Percentiles rank a stretch among this genome's conserved stretches.
These are phyloP conservation scores for Stenopsyche tienmushanensis DNA, from an alignment of 1,140 invertebrate species.

Conservation along the genomic window DNA sequence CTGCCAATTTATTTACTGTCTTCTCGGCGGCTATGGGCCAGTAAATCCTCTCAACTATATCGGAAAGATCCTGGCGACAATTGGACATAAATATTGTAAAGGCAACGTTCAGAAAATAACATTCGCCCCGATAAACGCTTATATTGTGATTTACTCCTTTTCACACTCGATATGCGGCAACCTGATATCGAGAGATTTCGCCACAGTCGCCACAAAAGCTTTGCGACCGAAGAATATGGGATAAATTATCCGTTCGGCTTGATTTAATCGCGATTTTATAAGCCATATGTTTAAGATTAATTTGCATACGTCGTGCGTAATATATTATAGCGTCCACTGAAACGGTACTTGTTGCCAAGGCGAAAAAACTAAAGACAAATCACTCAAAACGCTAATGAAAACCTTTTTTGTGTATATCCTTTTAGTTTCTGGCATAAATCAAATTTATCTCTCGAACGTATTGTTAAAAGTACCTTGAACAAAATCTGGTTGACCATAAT, in stretches of 20 bases:
- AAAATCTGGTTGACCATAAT: too few species aligned
- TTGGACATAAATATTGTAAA: constrained; percentile 26
- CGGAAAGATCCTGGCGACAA: constrained; percentile 19
- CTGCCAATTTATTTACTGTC: constrained; percentile 41
- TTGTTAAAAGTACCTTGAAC: too few species aligned
- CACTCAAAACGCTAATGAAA: too few species aligned
- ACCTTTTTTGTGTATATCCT: too few species aligned
- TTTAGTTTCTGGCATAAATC: too few species aligned
- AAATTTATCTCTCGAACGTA: too few species aligned
- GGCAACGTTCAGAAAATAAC: constrained; percentile 20
- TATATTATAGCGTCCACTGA: background rate
- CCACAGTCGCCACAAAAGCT: background rate
- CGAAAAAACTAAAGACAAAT: too few species aligned
- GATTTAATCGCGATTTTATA: background rate
- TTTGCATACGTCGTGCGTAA: background rate
- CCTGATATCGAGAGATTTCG: background rate
- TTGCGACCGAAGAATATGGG: too few species aligned
- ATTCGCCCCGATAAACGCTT: constrained; percentile 20
- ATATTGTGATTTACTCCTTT: constrained; percentile 1
- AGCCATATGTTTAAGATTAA: background rate
- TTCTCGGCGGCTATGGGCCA: constrained; percentile 9
- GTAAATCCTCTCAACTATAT: constrained; percentile 36
- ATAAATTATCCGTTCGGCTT: too few species aligned
- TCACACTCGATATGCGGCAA: background rate
- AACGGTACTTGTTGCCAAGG: too few species aligned